A percentile compares a stretch with the other conserved stretches of the same genome.
phyloP scores from a whole-genome alignment of 2,797 vertebrate species.

The Pangasius krempfi region DNA sequence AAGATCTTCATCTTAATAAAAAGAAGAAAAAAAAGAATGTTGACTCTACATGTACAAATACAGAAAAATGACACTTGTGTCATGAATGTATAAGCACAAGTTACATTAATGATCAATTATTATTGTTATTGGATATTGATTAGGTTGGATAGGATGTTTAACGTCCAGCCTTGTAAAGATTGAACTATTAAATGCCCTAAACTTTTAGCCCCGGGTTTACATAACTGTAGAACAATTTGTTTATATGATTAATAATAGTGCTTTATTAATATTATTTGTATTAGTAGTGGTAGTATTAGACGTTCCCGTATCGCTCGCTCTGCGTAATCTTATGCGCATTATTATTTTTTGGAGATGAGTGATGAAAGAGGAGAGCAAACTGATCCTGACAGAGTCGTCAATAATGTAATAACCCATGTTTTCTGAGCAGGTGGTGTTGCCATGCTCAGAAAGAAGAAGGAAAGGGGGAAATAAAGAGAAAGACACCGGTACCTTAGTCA shows the following conservation, averaged over 20 bases:
- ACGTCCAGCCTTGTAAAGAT: not conserved
- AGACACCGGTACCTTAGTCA: constrained; percentile 75
- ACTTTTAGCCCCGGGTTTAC: not conserved
- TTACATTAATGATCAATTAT: not conserved
- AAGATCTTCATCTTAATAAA: not conserved
- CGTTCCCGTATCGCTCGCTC: not conserved
- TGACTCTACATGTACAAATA: not conserved
- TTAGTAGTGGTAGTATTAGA: not conserved
- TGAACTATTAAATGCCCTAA: not conserved
- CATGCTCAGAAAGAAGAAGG: constrained; percentile 3
- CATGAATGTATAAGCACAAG: not conserved
- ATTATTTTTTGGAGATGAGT: not conserved
- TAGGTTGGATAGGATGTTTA: not conserved
- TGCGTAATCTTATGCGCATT: not conserved
- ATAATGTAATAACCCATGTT: constrained; percentile 41
- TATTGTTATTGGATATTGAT: not conserved
- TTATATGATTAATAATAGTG: not conserved
- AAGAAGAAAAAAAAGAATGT: not conserved
- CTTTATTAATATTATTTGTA: not conserved
- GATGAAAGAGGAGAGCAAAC: constrained; percentile 31
- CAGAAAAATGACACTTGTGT: not conserved
- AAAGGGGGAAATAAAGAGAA: not conserved
- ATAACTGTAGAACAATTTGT: too few species aligned
- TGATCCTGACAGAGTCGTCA: constrained; percentile 31
- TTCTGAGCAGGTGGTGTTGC: constrained; percentile 43